Conservation (phyloP, 2,797 vertebrate species). For the Monodelphis domestica region DNA sequence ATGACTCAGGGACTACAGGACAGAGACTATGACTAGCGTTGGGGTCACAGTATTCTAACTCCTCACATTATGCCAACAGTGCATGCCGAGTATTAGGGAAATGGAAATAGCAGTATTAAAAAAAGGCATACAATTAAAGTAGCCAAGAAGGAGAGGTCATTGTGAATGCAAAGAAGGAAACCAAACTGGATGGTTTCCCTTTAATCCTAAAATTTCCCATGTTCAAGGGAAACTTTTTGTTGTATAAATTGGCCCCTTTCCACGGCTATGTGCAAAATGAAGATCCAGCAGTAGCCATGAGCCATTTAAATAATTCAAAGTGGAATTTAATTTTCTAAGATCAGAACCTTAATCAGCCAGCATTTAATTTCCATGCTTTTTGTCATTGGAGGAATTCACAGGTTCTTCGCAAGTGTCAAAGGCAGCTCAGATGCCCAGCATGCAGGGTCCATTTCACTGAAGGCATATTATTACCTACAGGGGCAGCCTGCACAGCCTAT, state of each 20-base stretch:
- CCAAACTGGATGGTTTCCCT: conserved; percentile 34
- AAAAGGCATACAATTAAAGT: not conserved
- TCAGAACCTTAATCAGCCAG: conserved; percentile 73
- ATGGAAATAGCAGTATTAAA: not conserved
- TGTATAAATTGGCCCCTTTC: conserved; percentile 16
- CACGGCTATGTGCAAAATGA: not conserved
- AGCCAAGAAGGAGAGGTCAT: conserved; percentile 3
- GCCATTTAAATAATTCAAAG: conserved; percentile 64
- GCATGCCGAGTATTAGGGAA: not conserved
- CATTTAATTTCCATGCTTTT: conserved; percentile 70
- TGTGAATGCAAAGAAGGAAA: conserved; percentile 47
- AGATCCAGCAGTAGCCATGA: conserved; percentile 56
- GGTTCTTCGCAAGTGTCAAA: conserved; percentile 64
- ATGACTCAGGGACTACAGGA: not conserved
- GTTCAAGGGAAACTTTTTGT: conserved; percentile 41
- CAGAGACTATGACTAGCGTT: not conserved
- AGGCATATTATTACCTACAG: conserved; percentile 49
- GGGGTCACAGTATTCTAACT: not conserved
- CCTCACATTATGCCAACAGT: not conserved
- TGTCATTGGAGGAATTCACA: conserved; percentile 56
- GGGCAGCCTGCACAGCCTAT: not conserved
- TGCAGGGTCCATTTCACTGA: not conserved
- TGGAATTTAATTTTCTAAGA: conserved; percentile 76
- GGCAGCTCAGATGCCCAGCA: conserved; percentile 53
- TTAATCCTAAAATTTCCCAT: conserved; percentile 33